Evolutionary conservation across 1,140 invertebrate genomes (phyloP).

Genomic region (Drosophila lacteicornis): DNA sequence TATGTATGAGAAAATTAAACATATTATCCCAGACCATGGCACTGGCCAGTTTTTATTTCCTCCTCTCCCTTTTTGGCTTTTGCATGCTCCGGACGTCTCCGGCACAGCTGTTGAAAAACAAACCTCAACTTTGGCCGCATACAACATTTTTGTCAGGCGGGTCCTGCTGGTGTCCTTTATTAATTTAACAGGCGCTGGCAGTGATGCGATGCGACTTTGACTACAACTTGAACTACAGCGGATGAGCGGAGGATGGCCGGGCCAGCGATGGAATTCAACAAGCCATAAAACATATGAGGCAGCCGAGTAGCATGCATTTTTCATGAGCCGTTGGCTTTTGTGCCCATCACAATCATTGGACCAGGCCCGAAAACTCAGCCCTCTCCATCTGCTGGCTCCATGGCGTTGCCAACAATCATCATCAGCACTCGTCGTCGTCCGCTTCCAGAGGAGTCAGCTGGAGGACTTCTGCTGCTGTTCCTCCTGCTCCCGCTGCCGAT

Average conservation of each 20-base stretch:
- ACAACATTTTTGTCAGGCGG: slow-evolving; percentile 62
- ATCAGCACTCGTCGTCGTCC: slow-evolving; percentile 39
- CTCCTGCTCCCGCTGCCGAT: slow-evolving; percentile 15
- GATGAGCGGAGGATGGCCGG: not conserved
- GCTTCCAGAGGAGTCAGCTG: slow-evolving; percentile 42
- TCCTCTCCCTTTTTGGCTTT: slow-evolving; percentile 19
- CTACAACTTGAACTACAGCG: slow-evolving; percentile 77
- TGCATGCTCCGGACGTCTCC: slow-evolving; percentile 51
- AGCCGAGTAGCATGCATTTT: slow-evolving; percentile 77
- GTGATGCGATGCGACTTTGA: slow-evolving; percentile 66
- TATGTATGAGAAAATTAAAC: slow-evolving; percentile 74
- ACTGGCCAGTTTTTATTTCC: not conserved
- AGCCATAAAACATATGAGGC: slow-evolving; percentile 84
- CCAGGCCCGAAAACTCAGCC: slow-evolving; percentile 25
- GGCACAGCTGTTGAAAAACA: slow-evolving; percentile 78
- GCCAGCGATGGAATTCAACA: slow-evolving; percentile 71
- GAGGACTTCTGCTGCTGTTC: slow-evolving; percentile 22
- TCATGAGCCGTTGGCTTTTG: slow-evolving; percentile 84
- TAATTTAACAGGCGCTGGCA: slow-evolving; percentile 73
- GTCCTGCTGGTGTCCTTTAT: slow-evolving; percentile 68
- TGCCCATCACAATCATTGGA: slow-evolving; percentile 77
- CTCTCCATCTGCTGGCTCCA: slow-evolving; percentile 1
- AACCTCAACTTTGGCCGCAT: slow-evolving; percentile 72
- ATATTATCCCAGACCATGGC: slow-evolving; percentile 49
- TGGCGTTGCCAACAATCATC: slow-evolving; percentile 39